Conservation (phyloP, 1,140 invertebrate species). For the Bombus terrestris region DNA sequence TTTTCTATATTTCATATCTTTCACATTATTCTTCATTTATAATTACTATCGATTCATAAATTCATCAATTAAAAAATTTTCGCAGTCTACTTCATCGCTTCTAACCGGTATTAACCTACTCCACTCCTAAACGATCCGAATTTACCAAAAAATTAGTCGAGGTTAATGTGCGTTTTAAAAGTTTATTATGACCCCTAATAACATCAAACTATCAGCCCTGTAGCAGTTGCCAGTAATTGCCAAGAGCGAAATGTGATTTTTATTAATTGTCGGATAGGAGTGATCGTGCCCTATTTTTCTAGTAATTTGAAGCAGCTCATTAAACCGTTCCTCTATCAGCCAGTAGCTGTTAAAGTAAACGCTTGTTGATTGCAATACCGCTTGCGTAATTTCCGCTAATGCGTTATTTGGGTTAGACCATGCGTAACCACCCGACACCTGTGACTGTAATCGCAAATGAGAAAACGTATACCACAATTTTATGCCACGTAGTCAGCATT, state of each 20-base stretch:
- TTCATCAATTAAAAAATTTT: neutral
- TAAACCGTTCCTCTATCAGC: neutral
- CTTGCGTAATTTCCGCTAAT: conserved; percentile 26
- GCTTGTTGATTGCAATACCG: neutral
- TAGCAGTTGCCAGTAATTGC: neutral
- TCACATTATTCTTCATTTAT: too few relatives aligned
- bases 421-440: neutral
- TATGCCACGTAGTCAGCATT: neutral
- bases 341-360: conserved; percentile 15
- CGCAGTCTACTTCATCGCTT: too few relatives aligned
- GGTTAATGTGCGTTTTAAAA: neutral
- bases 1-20: neutral
- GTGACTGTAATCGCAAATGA: neutral
- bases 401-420: conserved; percentile 4
- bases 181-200: neutral
- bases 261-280: neutral
- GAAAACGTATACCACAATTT: neutral
- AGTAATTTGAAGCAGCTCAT: conserved; percentile 10
- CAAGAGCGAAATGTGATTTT: neutral
- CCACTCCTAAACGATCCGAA: neutral
- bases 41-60: too few relatives aligned
- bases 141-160: neutral
- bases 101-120: neutral
- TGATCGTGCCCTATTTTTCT: neutral
- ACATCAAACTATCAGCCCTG: neutral